Base-by-base conservation (phyloP, 2,113 vertebrate species). In the Melanerpes formicivorus region DNA sequence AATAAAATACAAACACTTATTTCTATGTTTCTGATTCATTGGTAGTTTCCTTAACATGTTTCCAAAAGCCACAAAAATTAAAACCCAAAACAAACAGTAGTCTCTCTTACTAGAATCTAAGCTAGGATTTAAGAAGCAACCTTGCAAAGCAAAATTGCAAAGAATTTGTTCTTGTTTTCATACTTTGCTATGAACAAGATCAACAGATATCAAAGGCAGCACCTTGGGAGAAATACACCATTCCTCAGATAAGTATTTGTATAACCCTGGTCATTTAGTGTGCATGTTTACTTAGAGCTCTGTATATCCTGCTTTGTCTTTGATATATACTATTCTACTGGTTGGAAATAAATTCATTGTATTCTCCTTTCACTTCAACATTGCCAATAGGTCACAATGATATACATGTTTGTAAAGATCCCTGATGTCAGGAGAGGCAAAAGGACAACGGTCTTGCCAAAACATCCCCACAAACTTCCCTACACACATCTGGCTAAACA, bases 251-350 rank as follows among this genome's bases (percentile, higher is more conserved):
- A 80, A 0, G 1, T 67, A 77, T 90, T 88, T 78, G 27, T 71
- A 34, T 54, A 90, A 74, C 56, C 60, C 32, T 52, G 40, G 85
- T 67, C 75, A 93, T 77, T 91, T 85, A 88, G 82, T 66, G 44
- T 16, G 25, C 13, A 7, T 80, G 32, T 90, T 91, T 91, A 91
- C 48, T 71, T 80, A 80, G 27, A 87, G 34, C 54, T 77, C 18
- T 30, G 37, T 48, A 67, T 44, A 87, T 52, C 25, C 32, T 48
- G n/a, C 19, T 30, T 56, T 25, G 16, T 44, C 88, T 58, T 76
- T 26, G 16, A 15, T 34, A 7, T 19, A 25, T 34, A 75, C 85
- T 54, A 44, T 18, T 58, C 58, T 25, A 2, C 8, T 12, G 32
- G 30, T 23, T 67, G 37, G 56, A 74, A 91, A 88, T 64, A 1